These are phyloP conservation scores for Akabosia matsudoensis DNA, from an alignment of 1,140 invertebrate genomes.

Conservation along the genomic window DNA sequence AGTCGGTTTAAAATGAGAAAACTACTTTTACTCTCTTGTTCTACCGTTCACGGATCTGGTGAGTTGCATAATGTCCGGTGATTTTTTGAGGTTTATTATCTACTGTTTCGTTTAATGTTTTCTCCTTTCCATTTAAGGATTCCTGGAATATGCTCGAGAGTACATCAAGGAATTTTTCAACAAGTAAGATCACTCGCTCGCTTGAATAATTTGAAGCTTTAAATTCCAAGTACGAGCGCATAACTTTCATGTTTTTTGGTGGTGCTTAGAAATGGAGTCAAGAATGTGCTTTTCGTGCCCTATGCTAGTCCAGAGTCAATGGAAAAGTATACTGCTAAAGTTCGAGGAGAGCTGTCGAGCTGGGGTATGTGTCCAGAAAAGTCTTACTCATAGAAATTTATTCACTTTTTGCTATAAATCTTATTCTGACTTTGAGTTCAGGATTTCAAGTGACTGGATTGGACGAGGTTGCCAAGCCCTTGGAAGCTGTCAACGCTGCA, in stretches of 20 bases:
- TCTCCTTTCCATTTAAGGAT: slow-evolving; percentile 46
- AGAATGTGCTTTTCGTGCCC: slow-evolving; percentile 69
- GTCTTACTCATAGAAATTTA: no score
- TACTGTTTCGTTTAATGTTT: not conserved
- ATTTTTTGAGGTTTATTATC: no score
- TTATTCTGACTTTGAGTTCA: no score
- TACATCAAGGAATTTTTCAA: slow-evolving; percentile 62
- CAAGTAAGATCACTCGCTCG: slow-evolving; percentile 57
- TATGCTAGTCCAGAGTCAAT: slow-evolving; percentile 65
- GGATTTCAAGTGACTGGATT: slow-evolving; percentile 62
- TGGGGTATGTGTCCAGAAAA: slow-evolving; percentile 59
- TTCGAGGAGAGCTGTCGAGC: slow-evolving; percentile 59
- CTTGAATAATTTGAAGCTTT: slow-evolving; percentile 25
- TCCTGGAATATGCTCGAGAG: slow-evolving; percentile 64
- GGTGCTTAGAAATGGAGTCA: slow-evolving; percentile 61
- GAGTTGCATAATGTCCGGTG: not conserved
- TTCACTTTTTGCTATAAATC: no score
- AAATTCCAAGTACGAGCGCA: no score
- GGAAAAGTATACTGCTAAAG: slow-evolving; percentile 64
- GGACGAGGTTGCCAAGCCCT: slow-evolving; percentile 59
- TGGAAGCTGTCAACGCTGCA: slow-evolving; percentile 59
- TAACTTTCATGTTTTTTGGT: no score
- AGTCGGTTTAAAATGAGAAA: slow-evolving; percentile 50
- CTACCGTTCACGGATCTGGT: slow-evolving; percentile 62
- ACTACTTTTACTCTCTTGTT: slow-evolving; percentile 66